Evolutionary conservation across 1,140 invertebrate species (phyloP), one percentile per base, ranked within the genome.

Genomic region (Drosophila subobscura): DNA sequence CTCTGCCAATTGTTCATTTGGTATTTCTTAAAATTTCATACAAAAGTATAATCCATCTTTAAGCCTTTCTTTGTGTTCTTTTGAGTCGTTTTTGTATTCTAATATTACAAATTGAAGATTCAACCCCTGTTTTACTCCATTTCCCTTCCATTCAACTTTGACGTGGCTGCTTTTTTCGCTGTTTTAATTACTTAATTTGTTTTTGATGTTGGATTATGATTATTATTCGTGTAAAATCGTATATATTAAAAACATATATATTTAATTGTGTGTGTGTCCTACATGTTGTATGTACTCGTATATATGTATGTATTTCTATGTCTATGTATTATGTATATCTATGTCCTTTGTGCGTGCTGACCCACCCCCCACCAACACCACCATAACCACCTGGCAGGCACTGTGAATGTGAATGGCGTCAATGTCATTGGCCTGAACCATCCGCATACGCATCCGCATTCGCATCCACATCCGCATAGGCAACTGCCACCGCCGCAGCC

Each of bases 401-500:
- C 63, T 37, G 66, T 47, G 42, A 94, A 94, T 80, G 93, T 94
- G 12, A 85, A 95, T 77, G 94, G 94, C 25, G 94, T 95, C 90
- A 95, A 95, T 89, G 94, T 95, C 91, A 94, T 95, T 77, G 94
- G 94, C 61, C 89, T 95, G 66, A 94, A 94, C 20, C 71, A 72
- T 65, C 91, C 95, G 10, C 94, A 95, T 90, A 74, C 71, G 59
- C 54, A 72, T 22, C 33, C 33, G 10, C 33, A 37, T 37, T 37
- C 33, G 33, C 33, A 37, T 37, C 33, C 33, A 37, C 53, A 55
- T 45, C 91, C 95, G 12, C 94, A 95, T 90, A 74, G 71, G 59
- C 54, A 72, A 47, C 33, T 10, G 33, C 29, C 29, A 33, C 8
- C 29, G 29, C 8, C 8, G 33, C 8, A 3, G 20, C 41, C 14